Percentiles rank a stretch among this genome's conserved stretches.
These are phyloP conservation scores for Chrysemys picta DNA, from an alignment of 2,113 vertebrate species.

Conservation along the genomic window DNA sequence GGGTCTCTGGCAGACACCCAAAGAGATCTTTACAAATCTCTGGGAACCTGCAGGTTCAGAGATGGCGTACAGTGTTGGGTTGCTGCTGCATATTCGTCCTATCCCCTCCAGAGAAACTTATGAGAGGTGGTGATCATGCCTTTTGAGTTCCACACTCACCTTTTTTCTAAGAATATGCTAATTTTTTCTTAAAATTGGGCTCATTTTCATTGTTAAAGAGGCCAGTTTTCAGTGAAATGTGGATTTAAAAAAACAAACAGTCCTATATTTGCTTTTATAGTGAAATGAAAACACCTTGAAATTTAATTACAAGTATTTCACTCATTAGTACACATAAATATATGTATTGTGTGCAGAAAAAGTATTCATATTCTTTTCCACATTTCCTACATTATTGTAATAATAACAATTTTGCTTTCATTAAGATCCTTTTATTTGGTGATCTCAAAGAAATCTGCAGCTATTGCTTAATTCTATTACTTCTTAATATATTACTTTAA, in stretches of 20 bases:
- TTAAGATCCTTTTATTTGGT: neutral
- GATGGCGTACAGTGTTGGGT: neutral
- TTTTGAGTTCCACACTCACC: neutral
- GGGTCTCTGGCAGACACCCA: neutral
- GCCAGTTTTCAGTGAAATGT: neutral
- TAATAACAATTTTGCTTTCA: neutral
- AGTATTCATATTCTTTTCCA: neutral
- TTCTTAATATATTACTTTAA: neutral
- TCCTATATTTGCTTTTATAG: neutral
- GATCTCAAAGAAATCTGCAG: constrained; percentile 15
- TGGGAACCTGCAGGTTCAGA: neutral
- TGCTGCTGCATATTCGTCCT: neutral
- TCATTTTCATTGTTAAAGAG: neutral
- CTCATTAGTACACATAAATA: neutral
- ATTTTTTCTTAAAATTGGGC: neutral
- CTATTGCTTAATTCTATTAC: neutral
- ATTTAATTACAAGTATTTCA: neutral
- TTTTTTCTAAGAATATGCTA: neutral
- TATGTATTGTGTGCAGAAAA: neutral
- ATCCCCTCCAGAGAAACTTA: neutral
- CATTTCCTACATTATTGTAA: neutral
- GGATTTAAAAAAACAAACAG: neutral
- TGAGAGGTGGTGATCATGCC: neutral
- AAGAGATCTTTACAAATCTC: neutral
- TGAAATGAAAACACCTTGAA: neutral